Evolutionary conservation across 2,113 vertebrate genomes (phyloP).

Genomic region (Cephalophus harveyi): DNA sequence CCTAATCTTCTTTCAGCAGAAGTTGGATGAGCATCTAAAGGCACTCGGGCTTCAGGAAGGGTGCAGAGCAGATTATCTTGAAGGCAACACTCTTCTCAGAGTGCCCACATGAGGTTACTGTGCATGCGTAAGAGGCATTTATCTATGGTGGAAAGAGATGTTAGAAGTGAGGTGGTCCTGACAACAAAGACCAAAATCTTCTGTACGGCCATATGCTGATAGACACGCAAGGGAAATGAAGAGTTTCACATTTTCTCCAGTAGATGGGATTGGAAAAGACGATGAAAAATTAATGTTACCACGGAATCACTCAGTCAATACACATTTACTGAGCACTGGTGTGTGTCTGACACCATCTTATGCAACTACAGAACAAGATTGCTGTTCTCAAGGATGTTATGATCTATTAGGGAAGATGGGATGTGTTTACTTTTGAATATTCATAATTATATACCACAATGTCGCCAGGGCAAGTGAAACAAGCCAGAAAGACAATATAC

Average conservation of each 20-base stretch:
- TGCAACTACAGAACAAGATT: not conserved
- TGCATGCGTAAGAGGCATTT: not conserved
- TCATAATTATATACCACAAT: not conserved
- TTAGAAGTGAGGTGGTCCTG: not conserved
- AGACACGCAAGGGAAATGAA: not conserved
- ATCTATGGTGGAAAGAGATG: not conserved
- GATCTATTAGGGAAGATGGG: not conserved
- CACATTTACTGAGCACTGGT: not conserved
- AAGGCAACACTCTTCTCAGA: not conserved
- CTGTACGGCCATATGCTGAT: not conserved
- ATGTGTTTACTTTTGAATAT: not conserved
- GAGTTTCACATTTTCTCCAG: not conserved
- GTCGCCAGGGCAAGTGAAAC: not conserved
- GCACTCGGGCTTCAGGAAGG: not conserved
- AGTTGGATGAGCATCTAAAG: not conserved
- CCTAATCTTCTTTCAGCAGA: not conserved
- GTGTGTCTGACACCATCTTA: not conserved
- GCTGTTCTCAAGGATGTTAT: not conserved
- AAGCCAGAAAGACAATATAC: not conserved
- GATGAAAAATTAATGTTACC: not conserved
- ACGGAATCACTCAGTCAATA: not conserved
- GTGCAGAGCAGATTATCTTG: not conserved
- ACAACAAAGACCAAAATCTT: not conserved
- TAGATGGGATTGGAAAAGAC: not conserved
- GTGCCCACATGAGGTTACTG: not conserved